Percentiles rank a stretch among this genome's conserved stretches.
Conservation (phyloP, 2,888 invertebrate species). For the Limnephilus auricula region DNA sequence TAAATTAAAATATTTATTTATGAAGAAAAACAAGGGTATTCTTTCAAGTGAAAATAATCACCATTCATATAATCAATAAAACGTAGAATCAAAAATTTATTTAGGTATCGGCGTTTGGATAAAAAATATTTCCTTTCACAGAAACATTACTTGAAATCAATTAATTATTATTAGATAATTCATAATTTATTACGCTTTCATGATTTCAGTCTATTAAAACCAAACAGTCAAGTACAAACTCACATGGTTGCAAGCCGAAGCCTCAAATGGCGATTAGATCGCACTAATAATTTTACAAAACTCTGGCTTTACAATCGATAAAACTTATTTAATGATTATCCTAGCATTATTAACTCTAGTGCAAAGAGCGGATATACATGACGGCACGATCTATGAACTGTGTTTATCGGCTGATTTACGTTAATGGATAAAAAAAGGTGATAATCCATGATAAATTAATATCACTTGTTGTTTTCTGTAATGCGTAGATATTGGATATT, state of each 20-base stretch:
- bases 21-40: too few species aligned
- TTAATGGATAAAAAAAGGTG: background rate
- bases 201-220: background rate
- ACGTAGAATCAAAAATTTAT: background rate
- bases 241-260: background rate
- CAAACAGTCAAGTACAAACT: background rate
- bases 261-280: conserved; percentile 14
- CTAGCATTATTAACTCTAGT: background rate
- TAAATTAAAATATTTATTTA: too few species aligned
- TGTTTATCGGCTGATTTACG: conserved; percentile 18
- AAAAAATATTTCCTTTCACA: background rate
- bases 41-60: too few species aligned
- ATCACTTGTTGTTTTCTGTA: background rate
- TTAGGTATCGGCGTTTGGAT: background rate
- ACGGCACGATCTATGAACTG: background rate
- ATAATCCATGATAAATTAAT: background rate
- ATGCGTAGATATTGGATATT: background rate
- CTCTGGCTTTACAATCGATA: conserved; percentile 5
- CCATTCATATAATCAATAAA: too few species aligned
- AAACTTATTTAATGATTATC: conserved; percentile 12
- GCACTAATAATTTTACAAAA: background rate
- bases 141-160: background rate
- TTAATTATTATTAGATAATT: background rate
- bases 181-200: background rate
- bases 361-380: background rate